Percentiles rank a stretch among this genome's conserved stretches.
These are phyloP conservation scores for Pemphredon lugubris DNA, from an alignment of 2,888 invertebrate genomes.

Conservation along the genomic window DNA sequence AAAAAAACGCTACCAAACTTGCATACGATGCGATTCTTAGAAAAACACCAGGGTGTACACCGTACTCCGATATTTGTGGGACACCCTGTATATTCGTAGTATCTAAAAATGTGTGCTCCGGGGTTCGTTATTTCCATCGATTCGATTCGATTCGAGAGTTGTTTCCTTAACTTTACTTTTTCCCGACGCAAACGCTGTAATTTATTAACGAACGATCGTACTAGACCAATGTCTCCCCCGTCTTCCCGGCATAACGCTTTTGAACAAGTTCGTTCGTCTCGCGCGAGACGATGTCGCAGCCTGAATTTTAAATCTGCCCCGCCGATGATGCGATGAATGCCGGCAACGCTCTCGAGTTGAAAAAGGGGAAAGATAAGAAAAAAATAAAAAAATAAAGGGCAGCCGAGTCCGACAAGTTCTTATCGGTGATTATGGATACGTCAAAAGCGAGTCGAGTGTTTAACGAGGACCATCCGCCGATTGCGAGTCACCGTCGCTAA, in stretches of 20 bases:
- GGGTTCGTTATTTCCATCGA: too few species aligned
- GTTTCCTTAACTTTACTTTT: too few species aligned
- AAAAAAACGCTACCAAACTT: too few species aligned
- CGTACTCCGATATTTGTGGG: too few species aligned
- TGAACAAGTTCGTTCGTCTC: conserved; percentile 26
- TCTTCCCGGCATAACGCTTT: too few species aligned
- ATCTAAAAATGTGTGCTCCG: too few species aligned
- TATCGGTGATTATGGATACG: conserved; percentile 73
- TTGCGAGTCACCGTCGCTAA: conserved; percentile 74
- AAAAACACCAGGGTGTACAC: too few species aligned
- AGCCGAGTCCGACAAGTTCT: conserved; percentile 50
- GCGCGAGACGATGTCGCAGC: conserved; percentile 19
- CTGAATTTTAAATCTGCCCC: conserved; percentile 42
- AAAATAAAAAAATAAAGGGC: conserved; percentile 16
- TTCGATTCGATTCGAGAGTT: too few species aligned
- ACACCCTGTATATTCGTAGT: too few species aligned
- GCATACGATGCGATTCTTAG: too few species aligned
- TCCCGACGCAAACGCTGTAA: too few species aligned
- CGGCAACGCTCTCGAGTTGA: conserved; percentile 48
- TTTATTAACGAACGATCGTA: too few species aligned
- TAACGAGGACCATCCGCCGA: conserved; percentile 69
- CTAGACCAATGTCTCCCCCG: conserved; percentile 12
- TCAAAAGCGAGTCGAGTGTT: conserved; percentile 65
- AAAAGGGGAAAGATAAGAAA: conserved; percentile 25
- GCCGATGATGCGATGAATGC: conserved; percentile 39